Conservation (phyloP, 2,113 vertebrate species). For the Microcebus murinus region DNA sequence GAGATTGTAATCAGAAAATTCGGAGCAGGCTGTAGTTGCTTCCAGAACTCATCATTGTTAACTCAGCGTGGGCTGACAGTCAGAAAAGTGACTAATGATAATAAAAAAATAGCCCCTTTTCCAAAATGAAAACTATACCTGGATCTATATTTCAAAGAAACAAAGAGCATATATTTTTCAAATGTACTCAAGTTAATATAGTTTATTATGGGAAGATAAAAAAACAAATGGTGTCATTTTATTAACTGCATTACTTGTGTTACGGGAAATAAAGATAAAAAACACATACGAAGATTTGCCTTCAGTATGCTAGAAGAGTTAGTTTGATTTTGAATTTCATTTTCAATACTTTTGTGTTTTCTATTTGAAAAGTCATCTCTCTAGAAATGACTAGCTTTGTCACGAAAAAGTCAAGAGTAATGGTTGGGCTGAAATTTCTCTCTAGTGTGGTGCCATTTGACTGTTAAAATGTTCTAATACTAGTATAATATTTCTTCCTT, state of each 20-base stretch:
- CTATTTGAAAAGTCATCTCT: not conserved
- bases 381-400: conserved; percentile 4
- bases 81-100: not conserved
- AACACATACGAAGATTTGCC: not conserved
- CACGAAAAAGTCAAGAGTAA: not conserved
- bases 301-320: not conserved
- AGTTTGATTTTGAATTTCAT: not conserved
- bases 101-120: not conserved
- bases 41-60: not conserved
- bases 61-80: not conserved
- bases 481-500: not conserved
- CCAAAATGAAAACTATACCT: not conserved
- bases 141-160: not conserved
- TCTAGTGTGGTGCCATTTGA: not conserved
- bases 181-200: not conserved
- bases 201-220: not conserved
- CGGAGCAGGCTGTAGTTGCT: not conserved
- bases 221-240: not conserved
- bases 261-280: not conserved
- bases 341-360: conserved; percentile 8
- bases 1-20: not conserved
- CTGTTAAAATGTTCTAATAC: not conserved
- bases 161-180: not conserved
- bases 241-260: not conserved
- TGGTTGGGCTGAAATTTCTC: not conserved